Evolutionary conservation across 2,797 vertebrate genomes (phyloP).

Genomic region (Eupleurogrammus muticus): DNA sequence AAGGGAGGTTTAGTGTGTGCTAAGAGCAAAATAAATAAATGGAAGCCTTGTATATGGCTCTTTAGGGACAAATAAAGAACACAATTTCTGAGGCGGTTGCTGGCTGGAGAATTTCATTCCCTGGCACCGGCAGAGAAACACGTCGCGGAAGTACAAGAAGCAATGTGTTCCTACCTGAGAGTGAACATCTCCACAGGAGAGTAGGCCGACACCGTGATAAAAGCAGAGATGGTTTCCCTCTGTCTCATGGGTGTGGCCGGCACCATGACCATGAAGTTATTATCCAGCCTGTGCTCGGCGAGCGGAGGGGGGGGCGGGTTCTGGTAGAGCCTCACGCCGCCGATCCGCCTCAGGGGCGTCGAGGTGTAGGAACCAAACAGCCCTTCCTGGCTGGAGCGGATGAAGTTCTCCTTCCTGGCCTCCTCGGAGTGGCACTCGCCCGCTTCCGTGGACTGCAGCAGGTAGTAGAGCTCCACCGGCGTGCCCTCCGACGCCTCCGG

Average conservation of each 20-base stretch:
- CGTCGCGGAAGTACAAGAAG: slow-evolving; percentile 24
- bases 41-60: background rate
- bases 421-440: slow-evolving; percentile 86
- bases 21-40: too few species aligned
- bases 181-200: slow-evolving; percentile 92
- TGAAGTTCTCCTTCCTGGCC: slow-evolving; percentile 84
- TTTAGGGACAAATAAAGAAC: background rate
- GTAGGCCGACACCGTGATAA: slow-evolving; percentile 86
- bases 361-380: slow-evolving; percentile 80
- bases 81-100: slow-evolving; percentile 1
- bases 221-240: slow-evolving; percentile 90
- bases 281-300: slow-evolving; percentile 88
- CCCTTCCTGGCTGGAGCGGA: slow-evolving; percentile 89
- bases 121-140: slow-evolving; percentile 21
- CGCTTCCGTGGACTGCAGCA: slow-evolving; percentile 78
- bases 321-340: slow-evolving; percentile 86
- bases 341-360: slow-evolving; percentile 88
- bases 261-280: slow-evolving; percentile 89
- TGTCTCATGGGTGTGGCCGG: slow-evolving; percentile 89
- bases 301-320: slow-evolving; percentile 84
- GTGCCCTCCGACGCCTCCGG: slow-evolving; percentile 82
- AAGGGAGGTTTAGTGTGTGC: background rate
- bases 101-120: slow-evolving; percentile 8
- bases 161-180: slow-evolving; percentile 87
- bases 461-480: slow-evolving; percentile 87